phyloP scores from a whole-genome alignment of 2,888 invertebrate genomes.

The Oasisia sp. region DNA sequence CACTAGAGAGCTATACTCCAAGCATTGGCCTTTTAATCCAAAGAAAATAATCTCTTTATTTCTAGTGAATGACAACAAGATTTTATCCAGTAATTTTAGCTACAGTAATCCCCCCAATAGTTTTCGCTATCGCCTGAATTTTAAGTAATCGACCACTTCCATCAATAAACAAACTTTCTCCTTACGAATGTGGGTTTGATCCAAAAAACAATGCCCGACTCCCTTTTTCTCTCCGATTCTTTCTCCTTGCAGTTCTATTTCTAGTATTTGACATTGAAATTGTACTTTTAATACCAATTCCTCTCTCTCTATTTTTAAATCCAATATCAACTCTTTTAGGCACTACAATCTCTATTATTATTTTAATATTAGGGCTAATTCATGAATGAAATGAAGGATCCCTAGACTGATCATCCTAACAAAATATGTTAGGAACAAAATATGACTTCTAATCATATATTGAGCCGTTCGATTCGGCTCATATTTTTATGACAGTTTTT shows the following conservation, averaged over 20 bases:
- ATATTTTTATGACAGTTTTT: constrained; percentile 36
- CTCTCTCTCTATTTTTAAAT: constrained; percentile 50
- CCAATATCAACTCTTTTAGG: constrained; percentile 20
- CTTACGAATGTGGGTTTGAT: constrained; percentile 76
- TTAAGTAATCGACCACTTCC: constrained; percentile 30
- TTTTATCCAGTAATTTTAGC: constrained; percentile 28
- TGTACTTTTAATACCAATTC: constrained; percentile 64
- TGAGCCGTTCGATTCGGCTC: constrained; percentile 42
- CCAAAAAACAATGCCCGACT: constrained; percentile 69
- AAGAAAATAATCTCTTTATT: constrained; percentile 37
- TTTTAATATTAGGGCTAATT: constrained; percentile 70
- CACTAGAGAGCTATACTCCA: constrained; percentile 38
- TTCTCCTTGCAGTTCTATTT: constrained; percentile 76
- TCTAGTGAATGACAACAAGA: constrained; percentile 33
- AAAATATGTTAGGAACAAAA: constrained; percentile 45
- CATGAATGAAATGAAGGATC: constrained; percentile 74
- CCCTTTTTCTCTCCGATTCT: constrained; percentile 75
- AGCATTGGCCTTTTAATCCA: constrained; percentile 42
- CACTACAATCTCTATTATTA: constrained; percentile 46
- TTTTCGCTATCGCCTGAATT: constrained; percentile 28
- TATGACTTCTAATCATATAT: constrained; percentile 44
- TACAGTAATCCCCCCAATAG: constrained; percentile 26
- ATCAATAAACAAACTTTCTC: constrained; percentile 53
- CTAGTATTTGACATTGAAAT: constrained; percentile 81
- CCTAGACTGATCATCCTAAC: constrained; percentile 69